Percentiles rank a stretch among this genome's conserved stretches.
Evolutionary conservation across 2,888 invertebrate species (phyloP).

Genomic region (Eudemis profundana): DNA sequence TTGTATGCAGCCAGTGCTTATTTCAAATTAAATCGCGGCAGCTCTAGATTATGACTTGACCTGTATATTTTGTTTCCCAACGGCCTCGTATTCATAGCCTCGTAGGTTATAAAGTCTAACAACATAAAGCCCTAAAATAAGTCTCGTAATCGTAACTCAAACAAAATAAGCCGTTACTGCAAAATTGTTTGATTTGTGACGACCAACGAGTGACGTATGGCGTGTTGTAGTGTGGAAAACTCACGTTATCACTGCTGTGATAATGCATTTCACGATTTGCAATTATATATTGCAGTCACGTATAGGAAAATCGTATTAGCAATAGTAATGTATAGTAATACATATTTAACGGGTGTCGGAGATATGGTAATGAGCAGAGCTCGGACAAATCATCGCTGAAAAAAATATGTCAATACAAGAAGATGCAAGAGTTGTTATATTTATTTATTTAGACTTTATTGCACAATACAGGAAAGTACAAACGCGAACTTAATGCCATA

Average conservation of each 20-base stretch:
- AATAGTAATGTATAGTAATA: background rate
- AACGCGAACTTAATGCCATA: no score
- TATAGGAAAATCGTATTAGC: constrained; percentile 20
- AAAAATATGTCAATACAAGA: no score
- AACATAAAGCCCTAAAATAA: background rate
- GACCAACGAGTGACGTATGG: constrained; percentile 3
- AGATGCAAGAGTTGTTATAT: no score
- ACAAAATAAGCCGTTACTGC: background rate
- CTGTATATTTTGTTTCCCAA: background rate
- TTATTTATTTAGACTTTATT: no score
- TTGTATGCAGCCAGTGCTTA: no score
- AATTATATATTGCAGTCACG: constrained; percentile 23
- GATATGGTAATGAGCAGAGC: background rate
- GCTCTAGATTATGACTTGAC: no score
- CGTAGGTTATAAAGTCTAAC: no score
- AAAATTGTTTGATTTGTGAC: constrained; percentile 17
- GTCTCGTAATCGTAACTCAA: background rate
- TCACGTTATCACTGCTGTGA: constrained; percentile 17
- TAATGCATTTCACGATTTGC: constrained; percentile 25
- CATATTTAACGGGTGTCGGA: background rate
- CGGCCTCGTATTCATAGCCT: background rate
- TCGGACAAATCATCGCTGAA: no score
- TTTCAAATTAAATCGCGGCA: no score
- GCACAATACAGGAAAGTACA: no score
- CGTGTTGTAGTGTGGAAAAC: constrained; percentile 22